Percentiles rank a stretch among this genome's conserved stretches.
Conservation (phyloP, 2,797 vertebrate species). For the Aeoliscus strigatus region DNA sequence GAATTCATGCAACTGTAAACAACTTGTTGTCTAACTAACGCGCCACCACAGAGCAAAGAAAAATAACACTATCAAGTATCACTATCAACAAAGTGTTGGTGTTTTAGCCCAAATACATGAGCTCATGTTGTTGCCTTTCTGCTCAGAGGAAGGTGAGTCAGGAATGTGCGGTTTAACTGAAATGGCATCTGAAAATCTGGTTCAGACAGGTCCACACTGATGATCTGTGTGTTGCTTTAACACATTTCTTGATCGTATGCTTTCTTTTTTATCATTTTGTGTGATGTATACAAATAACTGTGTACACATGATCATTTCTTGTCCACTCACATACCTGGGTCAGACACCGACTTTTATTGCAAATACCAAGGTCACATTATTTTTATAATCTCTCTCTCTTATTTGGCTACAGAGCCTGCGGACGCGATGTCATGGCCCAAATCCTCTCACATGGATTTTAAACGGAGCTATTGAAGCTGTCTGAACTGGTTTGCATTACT, state of each 20-base stretch:
- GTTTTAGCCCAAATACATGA: conserved; percentile 38
- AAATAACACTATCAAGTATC: too few relatives aligned
- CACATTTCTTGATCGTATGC: not conserved
- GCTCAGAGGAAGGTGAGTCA: too few relatives aligned
- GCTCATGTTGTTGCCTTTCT: not conserved
- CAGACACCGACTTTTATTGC: not conserved
- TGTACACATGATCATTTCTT: conserved; percentile 9
- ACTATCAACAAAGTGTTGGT: conserved; percentile 20
- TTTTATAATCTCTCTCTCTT: not conserved
- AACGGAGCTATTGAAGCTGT: too few relatives aligned
- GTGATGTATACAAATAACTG: too few relatives aligned
- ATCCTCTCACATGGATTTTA: conserved; percentile 7
- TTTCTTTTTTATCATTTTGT: not conserved
- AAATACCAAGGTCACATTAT: not conserved
- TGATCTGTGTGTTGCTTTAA: too few relatives aligned
- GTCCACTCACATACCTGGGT: conserved; percentile 1
- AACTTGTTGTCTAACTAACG: too few relatives aligned
- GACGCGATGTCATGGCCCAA: not conserved
- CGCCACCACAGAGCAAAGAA: too few relatives aligned
- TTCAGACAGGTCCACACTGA: not conserved
- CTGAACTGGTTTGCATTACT: too few relatives aligned
- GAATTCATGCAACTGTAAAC: conserved; percentile 40
- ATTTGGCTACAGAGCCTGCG: not conserved
- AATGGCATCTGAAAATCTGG: not conserved
- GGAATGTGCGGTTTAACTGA: too few relatives aligned